Evolutionary conservation across 2,797 vertebrate genomes (phyloP).

Genomic region (Cryptoblepharus egeriae): DNA sequence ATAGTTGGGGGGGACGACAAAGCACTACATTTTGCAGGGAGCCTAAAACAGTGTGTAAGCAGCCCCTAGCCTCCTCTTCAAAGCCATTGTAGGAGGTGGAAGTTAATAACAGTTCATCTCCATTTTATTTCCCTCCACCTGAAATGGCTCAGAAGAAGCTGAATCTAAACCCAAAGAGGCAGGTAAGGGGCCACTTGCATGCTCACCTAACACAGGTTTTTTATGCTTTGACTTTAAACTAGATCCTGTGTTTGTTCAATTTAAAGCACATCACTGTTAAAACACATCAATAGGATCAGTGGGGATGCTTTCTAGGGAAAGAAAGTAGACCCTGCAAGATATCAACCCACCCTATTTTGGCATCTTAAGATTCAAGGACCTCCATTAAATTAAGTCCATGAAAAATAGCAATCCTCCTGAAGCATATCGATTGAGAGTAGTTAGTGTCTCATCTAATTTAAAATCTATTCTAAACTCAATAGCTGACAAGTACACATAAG

Average conservation of each 20-base stretch:
- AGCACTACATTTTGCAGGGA: too few species aligned
- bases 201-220: neutral
- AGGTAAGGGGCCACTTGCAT: too few species aligned
- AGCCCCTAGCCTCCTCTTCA: too few species aligned
- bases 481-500: constrained; percentile 8
- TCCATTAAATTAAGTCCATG: constrained; percentile 1
- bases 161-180: too few species aligned
- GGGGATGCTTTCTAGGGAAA: neutral
- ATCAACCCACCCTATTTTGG: neutral
- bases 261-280: neutral
- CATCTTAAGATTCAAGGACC: neutral
- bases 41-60: too few species aligned
- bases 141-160: too few species aligned
- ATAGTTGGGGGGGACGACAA: too few species aligned
- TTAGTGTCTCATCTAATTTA: constrained; percentile 10
- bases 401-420: constrained; percentile 23
- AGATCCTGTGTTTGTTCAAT: neutral
- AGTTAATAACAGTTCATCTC: too few species aligned
- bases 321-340: neutral
- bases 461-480: constrained; percentile 19
- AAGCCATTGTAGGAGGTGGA: too few species aligned
- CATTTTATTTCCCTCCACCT: too few species aligned
- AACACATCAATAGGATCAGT: neutral
- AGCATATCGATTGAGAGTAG: neutral
- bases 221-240: neutral